Evolutionary conservation across 2,797 vertebrate genomes (phyloP), one percentile per base, ranked within the genome.

Genomic region (Buceros bicornis): DNA sequence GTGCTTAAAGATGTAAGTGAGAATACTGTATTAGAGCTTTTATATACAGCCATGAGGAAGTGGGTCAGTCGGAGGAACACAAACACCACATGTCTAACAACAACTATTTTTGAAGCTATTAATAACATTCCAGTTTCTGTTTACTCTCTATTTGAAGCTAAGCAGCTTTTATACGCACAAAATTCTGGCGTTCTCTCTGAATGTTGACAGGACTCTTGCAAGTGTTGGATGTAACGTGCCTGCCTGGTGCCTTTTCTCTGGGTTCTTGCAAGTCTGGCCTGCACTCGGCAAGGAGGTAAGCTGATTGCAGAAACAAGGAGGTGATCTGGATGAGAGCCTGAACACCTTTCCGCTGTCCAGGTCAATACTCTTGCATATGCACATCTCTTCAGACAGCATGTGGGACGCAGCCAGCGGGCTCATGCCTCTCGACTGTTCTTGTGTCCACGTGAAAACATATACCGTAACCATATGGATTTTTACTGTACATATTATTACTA

Each of bases 21-120:
- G 43, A 70, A 37, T 24, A 17, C 1, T 48, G 13, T 37, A 5
- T 61, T 57, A 21, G 53, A 60, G 42, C 45, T 21, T 37, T 53
- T 25, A 8, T 15, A 4, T 0, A 11, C 47, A 74, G 9, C 10
- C 57, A 42, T 47, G 37, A 76, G 54, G n/a, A 94, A 87, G 54
- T 73, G 50, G 62, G 54, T 14, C 62, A 57, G 66, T 61, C 50
- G 45, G 70, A 69, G 43, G 37, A 87, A 9, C 77, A 65, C 50
- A 81, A 92, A 71, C 25, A 88, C 43, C 53, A 3, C 31, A 71
- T 92, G 89, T 74, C 77, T 65, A 78, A 76, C 64, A 95, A 40
- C 58, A 91, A 40, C 76, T 94, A 21, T 64, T 89, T 91, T 54
- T 72, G 42, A 72, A 51, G 29, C 9, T 88, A 72, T 76, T 92